Evolutionary conservation across 2,888 invertebrate species (phyloP).

Genomic region (Drosophila longiperda): DNA sequence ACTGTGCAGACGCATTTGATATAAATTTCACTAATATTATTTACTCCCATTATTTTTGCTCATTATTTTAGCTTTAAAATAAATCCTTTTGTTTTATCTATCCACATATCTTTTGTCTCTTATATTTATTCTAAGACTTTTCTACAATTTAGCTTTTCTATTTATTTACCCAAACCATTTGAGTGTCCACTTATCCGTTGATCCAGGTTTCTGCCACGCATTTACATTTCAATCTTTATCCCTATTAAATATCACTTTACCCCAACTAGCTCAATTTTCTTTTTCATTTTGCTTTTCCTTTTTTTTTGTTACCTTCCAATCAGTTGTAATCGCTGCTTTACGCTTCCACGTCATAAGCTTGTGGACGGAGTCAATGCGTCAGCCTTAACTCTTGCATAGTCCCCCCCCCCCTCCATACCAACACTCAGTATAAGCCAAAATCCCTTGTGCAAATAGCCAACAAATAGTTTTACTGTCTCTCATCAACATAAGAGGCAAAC

Average conservation of each 20-base stretch:
- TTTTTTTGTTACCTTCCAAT: conserved; percentile 25
- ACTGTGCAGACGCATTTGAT: background rate
- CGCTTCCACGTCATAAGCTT: conserved; percentile 33
- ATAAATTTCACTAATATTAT: background rate
- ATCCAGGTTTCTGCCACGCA: conserved; percentile 10
- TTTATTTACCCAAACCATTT: background rate
- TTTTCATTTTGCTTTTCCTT: background rate
- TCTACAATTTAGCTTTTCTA: background rate
- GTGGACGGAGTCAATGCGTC: conserved; percentile 23
- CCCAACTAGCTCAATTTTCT: conserved; percentile 9
- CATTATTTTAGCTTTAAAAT: background rate
- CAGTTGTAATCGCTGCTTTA: conserved; percentile 38
- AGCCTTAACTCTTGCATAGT: conserved; percentile 12
- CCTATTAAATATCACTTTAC: conserved; percentile 36
- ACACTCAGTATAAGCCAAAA: conserved; percentile 28
- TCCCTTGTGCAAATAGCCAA: conserved; percentile 56
- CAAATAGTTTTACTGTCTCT: conserved; percentile 52
- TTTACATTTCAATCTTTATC: conserved; percentile 11
- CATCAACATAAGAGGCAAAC: conserved; percentile 42
- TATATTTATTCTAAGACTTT: background rate
- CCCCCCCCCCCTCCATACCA: background rate
- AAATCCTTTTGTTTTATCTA: background rate
- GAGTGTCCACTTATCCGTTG: background rate
- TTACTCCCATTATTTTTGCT: background rate
- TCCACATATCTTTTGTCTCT: background rate